Conservation (phyloP, 92 coral and sea anemone species). For the Meandrina meandrites region DNA sequence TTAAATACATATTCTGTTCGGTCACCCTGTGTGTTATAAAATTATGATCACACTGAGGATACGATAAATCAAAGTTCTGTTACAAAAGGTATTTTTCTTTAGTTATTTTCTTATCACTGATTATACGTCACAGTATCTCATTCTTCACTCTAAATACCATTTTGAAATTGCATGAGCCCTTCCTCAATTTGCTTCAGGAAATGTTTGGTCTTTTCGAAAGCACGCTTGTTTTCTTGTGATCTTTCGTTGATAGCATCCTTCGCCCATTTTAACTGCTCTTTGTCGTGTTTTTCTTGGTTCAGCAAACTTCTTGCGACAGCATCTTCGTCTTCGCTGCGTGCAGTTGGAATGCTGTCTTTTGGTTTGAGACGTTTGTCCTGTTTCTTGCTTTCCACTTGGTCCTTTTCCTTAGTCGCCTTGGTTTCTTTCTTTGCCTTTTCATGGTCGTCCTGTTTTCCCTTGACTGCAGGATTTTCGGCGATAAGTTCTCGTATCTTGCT, state of each 20-base stretch:
- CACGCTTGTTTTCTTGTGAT: slow-evolving; percentile 57
- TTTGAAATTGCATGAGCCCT: slow-evolving; percentile 56
- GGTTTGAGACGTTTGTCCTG: slow-evolving; percentile 2
- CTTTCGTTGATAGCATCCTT: slow-evolving; percentile 65
- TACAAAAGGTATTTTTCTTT: not conserved
- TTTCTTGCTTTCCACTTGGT: slow-evolving; percentile 8
- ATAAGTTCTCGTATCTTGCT: slow-evolving; percentile 62
- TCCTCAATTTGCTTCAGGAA: slow-evolving; percentile 60
- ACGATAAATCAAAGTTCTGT: not conserved
- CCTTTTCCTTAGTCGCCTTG: not conserved
- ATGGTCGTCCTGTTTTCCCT: slow-evolving; percentile 12
- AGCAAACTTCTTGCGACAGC: slow-evolving; percentile 27
- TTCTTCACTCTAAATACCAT: not conserved
- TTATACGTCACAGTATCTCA: not conserved
- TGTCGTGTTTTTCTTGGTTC: slow-evolving; percentile 46
- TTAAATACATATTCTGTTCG: not conserved
- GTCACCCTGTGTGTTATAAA: too few species aligned
- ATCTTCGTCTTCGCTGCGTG: not conserved
- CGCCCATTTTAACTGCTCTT: slow-evolving; percentile 55
- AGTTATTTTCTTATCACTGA: not conserved
- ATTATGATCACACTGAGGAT: too few species aligned
- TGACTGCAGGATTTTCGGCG: slow-evolving; percentile 30
- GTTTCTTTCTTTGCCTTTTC: slow-evolving; percentile 18
- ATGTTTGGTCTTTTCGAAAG: slow-evolving; percentile 53
- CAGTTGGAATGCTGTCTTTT: slow-evolving; percentile 31